These are phyloP conservation scores for Drosophila aff. DNA, from an alignment of 1,140 invertebrate species.

Conservation along the genomic window DNA sequence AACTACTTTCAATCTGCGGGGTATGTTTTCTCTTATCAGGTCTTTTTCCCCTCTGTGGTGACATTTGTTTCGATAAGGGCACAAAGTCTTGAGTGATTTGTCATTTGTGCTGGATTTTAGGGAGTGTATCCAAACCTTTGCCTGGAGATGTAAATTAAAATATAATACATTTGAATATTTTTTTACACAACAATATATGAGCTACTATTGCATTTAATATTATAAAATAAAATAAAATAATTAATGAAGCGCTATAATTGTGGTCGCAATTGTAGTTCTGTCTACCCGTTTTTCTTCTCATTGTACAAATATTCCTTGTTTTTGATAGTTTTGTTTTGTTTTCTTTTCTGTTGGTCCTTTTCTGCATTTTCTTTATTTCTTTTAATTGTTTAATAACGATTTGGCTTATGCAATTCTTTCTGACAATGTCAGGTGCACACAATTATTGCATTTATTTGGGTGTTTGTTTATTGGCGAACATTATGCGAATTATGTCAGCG, in stretches of 20 bases:
- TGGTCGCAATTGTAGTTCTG: not conserved
- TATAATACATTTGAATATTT: too few relatives aligned
- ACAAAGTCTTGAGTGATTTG: not conserved
- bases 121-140: not conserved
- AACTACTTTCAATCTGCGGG: slow-evolving; percentile 15
- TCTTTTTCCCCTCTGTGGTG: not conserved
- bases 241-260: not conserved
- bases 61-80: slow-evolving; percentile 19
- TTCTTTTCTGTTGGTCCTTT: slow-evolving; percentile 6
- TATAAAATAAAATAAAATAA: too few relatives aligned
- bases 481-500: slow-evolving; percentile 68
- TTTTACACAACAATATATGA: not conserved
- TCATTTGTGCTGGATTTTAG: not conserved
- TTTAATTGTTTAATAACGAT: slow-evolving; percentile 54
- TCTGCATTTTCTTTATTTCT: slow-evolving; percentile 13
- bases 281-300: not conserved
- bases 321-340: slow-evolving; percentile 1
- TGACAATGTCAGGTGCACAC: slow-evolving; percentile 77
- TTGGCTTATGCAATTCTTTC: slow-evolving; percentile 71
- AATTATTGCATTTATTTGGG: slow-evolving; percentile 41
- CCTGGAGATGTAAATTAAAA: not conserved
- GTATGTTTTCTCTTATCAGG: slow-evolving; percentile 10
- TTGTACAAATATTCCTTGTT: not conserved
- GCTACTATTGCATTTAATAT: not conserved
- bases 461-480: slow-evolving; percentile 21